Conservation (phyloP, 1,140 invertebrate species). For the Homalodisca vitripennis region DNA sequence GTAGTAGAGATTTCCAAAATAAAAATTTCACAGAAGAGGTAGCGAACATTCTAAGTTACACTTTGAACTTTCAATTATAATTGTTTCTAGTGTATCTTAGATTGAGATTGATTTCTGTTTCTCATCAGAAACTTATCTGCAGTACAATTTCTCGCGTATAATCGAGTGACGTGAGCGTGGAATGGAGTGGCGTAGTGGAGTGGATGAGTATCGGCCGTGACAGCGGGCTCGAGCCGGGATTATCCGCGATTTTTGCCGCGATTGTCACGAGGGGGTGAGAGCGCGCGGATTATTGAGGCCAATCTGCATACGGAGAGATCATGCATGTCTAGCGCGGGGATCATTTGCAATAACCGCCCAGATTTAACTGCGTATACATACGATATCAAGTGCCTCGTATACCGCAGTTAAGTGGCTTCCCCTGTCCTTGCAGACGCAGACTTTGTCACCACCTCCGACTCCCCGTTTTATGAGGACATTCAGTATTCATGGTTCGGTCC, state of each 20-base stretch:
- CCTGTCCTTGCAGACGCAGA: background rate
- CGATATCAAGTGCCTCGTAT: conserved; percentile 8
- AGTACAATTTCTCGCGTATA: too few species aligned
- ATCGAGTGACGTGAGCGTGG: too few species aligned
- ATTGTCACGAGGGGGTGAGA: background rate
- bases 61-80: too few species aligned
- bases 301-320: conserved; percentile 14
- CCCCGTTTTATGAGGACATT: conserved; percentile 7
- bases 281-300: conserved; percentile 11
- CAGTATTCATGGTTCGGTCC: conserved; percentile 11
- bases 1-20: too few species aligned
- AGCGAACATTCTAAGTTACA: too few species aligned
- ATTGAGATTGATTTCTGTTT: too few species aligned
- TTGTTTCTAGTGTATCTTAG: too few species aligned
- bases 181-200: too few species aligned
- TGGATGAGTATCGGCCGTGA: too few species aligned
- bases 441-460: conserved; percentile 6
- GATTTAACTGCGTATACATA: conserved; percentile 26
- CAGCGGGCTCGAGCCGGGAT: background rate
- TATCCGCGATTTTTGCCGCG: conserved; percentile 17
- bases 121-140: too few species aligned
- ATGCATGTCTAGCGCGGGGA: conserved; percentile 5
- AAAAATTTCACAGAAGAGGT: too few species aligned
- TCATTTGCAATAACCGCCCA: conserved; percentile 12
- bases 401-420: background rate